A percentile compares a stretch with the other conserved stretches of the same genome.
Conservation (phyloP, 2,113 vertebrate species). For the Neomonachus schauinslandi region DNA sequence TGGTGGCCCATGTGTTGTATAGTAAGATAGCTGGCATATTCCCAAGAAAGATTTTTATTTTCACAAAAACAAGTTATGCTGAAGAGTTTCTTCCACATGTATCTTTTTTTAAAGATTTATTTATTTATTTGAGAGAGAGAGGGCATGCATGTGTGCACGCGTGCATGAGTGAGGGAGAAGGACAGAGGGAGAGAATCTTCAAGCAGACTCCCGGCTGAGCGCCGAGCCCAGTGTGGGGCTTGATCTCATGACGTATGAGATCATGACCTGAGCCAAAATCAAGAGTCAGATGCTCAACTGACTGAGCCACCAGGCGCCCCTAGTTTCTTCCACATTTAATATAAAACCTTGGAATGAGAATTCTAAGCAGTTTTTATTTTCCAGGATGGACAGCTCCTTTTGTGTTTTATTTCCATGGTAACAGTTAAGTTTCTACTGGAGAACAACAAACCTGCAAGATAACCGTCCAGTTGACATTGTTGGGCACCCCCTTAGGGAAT, state of each 20-base stretch:
- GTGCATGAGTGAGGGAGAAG: neutral
- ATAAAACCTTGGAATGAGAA: slow-evolving; percentile 49
- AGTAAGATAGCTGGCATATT: neutral
- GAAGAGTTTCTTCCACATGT: neutral
- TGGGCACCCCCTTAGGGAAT: slow-evolving; percentile 28
- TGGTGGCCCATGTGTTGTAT: neutral
- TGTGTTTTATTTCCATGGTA: slow-evolving; percentile 69
- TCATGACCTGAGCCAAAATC: neutral
- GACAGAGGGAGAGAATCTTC: neutral
- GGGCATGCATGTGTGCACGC: neutral
- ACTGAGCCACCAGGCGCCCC: neutral
- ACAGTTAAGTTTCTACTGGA: slow-evolving; percentile 45
- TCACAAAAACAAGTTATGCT: neutral
- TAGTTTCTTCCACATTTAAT: slow-evolving; percentile 21
- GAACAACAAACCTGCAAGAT: slow-evolving; percentile 38
- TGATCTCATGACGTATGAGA: neutral
- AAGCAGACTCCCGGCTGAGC: neutral
- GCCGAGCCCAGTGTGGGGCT: neutral
- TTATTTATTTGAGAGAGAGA: neutral
- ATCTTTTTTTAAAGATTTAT: neutral
- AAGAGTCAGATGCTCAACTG: neutral
- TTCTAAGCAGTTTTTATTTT: slow-evolving; percentile 38
- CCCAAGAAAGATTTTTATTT: slow-evolving; percentile 55
- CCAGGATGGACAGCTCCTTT: slow-evolving; percentile 53
- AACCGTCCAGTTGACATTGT: neutral